Evolutionary conservation across 2,113 vertebrate genomes (phyloP), one percentile per base, ranked within the genome.

Genomic region (Anser cygnoides): DNA sequence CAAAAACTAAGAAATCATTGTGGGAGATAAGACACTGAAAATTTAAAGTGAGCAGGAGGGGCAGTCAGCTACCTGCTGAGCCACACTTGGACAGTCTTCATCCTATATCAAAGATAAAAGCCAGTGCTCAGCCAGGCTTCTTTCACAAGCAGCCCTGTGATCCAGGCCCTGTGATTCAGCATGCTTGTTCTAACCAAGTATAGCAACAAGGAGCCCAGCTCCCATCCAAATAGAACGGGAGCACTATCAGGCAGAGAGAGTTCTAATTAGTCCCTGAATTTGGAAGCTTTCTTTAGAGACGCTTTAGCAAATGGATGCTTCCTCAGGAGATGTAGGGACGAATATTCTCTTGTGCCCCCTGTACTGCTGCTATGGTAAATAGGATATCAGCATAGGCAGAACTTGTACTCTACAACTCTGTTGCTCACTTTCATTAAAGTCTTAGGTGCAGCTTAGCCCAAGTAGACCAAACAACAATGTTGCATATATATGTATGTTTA

Each of bases 361-460:
- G 44, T 35, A 41, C 23, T 44, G 4, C 7, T 37, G 71, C 41
- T 67, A 26, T 62, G 65, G 12, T 29, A 74, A 87, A 50, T 0
- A 58, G 68, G 28, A 62, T 15, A 87, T 14, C 1, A 2, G 8
- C 33, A 10, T 21, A 62, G 23, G 16, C 0, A 0, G 29, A 63
- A 63, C n/a, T 43, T 71, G 1, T 28, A 78, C 19, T 71, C n/a
- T 78, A 18, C 10, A 33, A 22, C 9, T 73, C 20, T 58, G 6
- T 1, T 66, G 35, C 9, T 77, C 70, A 22, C 8, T 77, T 35
- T 57, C 59, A 67, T 84, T n/a, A 31, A 54, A 59, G 17, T 26
- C 21, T 35, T 71, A 41, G n/a, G 12, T 55, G 19, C 25, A 55
- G 25, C 37, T 90, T 61, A 91, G 37, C 21, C 52, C 7, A 41